phyloP scores from a whole-genome alignment of 2,888 invertebrate species.

The Brachyptera risi region DNA sequence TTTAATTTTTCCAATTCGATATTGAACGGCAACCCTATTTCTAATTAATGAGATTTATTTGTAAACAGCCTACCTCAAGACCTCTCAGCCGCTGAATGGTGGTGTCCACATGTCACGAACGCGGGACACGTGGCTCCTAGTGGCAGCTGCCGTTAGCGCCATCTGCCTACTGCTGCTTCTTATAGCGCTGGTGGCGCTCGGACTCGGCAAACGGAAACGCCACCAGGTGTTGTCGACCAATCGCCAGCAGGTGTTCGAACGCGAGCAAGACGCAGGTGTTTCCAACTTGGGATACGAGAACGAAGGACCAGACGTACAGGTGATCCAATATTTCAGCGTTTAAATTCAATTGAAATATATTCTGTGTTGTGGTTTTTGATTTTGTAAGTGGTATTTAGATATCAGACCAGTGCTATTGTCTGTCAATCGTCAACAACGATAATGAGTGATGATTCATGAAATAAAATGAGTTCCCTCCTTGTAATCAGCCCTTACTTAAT shows the following conservation, averaged over 20 bases:
- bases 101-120: conserved; percentile 46
- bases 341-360: too few species aligned
- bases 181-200: conserved; percentile 50
- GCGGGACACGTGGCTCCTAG: conserved; percentile 59
- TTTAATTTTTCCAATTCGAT: too few species aligned
- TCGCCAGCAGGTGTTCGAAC: conserved; percentile 42
- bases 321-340: too few species aligned
- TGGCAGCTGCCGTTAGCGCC: conserved; percentile 58
- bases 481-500: too few species aligned
- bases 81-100: conserved; percentile 57
- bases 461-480: too few species aligned
- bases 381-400: too few species aligned
- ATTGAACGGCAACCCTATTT: too few species aligned
- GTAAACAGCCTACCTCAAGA: conserved; percentile 62
- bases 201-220: conserved; percentile 43
- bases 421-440: too few species aligned
- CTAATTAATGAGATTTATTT: background rate
- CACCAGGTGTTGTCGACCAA: conserved; percentile 37
- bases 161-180: conserved; percentile 56
- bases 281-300: conserved; percentile 42
- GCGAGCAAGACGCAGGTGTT: conserved; percentile 37
- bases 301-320: conserved; percentile 48
- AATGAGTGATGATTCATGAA: too few species aligned
- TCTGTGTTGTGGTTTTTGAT: too few species aligned
- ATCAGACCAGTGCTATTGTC: too few species aligned